Percentiles rank a stretch among this genome's conserved stretches.
phyloP scores from a whole-genome alignment of 2,113 vertebrate species.

The Proterorhinus semilunaris region DNA sequence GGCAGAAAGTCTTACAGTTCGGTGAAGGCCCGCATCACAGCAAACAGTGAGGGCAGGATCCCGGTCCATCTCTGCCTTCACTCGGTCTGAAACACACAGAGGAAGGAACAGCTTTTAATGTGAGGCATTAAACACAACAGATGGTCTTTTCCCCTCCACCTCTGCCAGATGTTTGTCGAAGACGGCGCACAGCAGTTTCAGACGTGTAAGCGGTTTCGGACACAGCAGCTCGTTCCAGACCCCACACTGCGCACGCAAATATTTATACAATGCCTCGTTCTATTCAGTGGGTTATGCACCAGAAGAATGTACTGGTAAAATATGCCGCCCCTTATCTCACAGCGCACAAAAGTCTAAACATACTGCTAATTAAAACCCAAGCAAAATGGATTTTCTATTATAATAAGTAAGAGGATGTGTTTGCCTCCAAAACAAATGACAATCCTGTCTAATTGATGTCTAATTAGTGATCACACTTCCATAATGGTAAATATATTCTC shows the following conservation, averaged over 20 bases:
- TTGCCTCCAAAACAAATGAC: not conserved
- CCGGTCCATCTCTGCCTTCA: not conserved
- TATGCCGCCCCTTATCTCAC: not conserved
- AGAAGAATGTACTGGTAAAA: not conserved
- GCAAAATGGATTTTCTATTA: not conserved
- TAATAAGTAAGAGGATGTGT: not conserved
- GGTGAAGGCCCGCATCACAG: constrained; percentile 61
- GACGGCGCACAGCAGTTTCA: constrained; percentile 13
- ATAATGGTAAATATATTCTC: not conserved
- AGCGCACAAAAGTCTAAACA: not conserved
- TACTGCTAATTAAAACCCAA: not conserved
- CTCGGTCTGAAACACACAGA: constrained; percentile 56
- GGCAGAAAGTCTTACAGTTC: constrained; percentile 60
- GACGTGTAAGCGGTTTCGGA: constrained; percentile 40
- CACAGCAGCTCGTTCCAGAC: constrained; percentile 29
- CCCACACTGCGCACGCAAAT: constrained; percentile 5
- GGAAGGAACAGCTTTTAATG: constrained; percentile 6
- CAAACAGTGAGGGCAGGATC: constrained; percentile 62
- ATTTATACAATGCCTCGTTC: not conserved
- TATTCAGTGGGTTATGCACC: not conserved
- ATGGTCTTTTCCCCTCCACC: constrained; percentile 31
- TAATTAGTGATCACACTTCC: not conserved
- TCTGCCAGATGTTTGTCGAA: constrained; percentile 44
- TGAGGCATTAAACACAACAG: constrained; percentile 35
- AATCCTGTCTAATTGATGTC: not conserved